A percentile compares a stretch with the other conserved stretches of the same genome.
These are phyloP conservation scores for Panulirus ornatus DNA, from an alignment of 1,140 invertebrate species.

Conservation along the genomic window DNA sequence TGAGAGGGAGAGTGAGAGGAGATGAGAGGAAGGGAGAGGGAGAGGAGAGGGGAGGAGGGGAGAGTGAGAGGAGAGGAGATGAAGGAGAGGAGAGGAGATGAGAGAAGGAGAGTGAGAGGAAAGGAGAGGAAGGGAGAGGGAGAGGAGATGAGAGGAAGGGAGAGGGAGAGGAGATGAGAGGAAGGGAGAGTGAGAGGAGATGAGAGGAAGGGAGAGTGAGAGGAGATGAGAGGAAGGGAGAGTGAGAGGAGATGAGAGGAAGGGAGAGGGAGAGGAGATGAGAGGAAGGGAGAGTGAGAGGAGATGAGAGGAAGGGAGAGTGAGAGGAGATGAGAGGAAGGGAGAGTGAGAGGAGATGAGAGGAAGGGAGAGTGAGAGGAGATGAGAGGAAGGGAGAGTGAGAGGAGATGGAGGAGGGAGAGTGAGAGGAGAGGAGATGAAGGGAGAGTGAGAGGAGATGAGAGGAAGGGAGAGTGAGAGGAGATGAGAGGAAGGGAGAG, in stretches of 20 bases:
- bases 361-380: too few relatives aligned
- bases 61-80: too few relatives aligned
- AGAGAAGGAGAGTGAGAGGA: not conserved
- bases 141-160: not conserved
- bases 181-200: too few relatives aligned
- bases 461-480: constrained; percentile 4
- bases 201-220: too few relatives aligned
- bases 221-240: constrained; percentile 1
- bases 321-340: not conserved
- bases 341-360: not conserved
- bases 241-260: not conserved
- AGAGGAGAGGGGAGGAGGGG: too few relatives aligned
- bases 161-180: too few relatives aligned
- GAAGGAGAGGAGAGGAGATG: too few relatives aligned
- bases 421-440: too few relatives aligned
- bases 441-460: not conserved
- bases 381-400: too few relatives aligned
- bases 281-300: too few relatives aligned
- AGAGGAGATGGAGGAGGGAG: too few relatives aligned
- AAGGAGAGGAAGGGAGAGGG: constrained; percentile 1
- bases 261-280: not conserved
- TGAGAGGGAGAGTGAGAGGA: constrained; percentile 9
- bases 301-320: not conserved
- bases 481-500: too few relatives aligned
- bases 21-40: not conserved